Percentiles rank a stretch among this genome's conserved stretches.
Evolutionary conservation across 2,797 vertebrate genomes (phyloP).

Genomic region (Argyrosomus regius): DNA sequence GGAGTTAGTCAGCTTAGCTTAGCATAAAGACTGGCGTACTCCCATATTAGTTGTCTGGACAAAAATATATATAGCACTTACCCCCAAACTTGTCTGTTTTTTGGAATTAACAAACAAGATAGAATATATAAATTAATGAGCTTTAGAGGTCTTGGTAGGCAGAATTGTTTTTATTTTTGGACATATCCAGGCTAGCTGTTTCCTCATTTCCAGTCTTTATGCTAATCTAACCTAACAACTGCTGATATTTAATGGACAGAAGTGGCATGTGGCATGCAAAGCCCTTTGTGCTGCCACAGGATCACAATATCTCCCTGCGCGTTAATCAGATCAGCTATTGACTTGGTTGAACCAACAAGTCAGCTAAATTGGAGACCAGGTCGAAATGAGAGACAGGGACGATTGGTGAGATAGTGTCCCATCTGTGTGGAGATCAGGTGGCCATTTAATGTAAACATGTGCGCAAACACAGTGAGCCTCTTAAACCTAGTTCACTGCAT

Average conservation of each 20-base stretch:
- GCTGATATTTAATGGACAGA: neutral
- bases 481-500: constrained; percentile 7
- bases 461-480: neutral
- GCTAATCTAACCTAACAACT: neutral
- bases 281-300: neutral
- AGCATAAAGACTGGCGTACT: too few relatives aligned
- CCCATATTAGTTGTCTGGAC: neutral
- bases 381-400: neutral
- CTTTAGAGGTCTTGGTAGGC: neutral
- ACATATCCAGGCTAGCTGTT: neutral
- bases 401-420: neutral
- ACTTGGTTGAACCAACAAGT: neutral
- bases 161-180: neutral
- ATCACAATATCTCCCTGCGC: neutral
- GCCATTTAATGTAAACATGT: constrained; percentile 8
- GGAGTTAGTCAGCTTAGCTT: too few relatives aligned
- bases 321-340: constrained; percentile 7
- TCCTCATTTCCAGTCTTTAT: neutral
- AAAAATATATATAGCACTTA: neutral
- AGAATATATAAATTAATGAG: neutral
- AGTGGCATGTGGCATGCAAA: constrained; percentile 2
- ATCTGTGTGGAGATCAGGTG: constrained; percentile 13
- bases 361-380: neutral
- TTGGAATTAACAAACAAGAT: neutral
- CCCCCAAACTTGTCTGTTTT: too few relatives aligned